These are phyloP conservation scores for Acanthurus lineatus DNA, from an alignment of 2,797 vertebrate genomes.

Conservation along the genomic window DNA sequence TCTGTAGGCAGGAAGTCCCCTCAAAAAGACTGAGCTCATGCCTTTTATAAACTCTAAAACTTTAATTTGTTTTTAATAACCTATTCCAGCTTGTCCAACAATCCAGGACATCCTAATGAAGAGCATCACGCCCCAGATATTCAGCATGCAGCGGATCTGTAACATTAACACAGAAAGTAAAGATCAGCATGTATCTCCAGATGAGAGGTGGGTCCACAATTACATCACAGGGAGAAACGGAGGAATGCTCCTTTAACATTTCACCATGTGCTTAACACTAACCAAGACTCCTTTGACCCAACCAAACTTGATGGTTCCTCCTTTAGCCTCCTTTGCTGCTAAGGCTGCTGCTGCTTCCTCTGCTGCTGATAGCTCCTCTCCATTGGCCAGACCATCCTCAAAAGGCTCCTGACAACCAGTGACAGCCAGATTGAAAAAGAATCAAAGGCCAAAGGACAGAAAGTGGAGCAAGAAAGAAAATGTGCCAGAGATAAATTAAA, in stretches of 20 bases:
- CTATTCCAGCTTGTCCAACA: slow-evolving; percentile 97
- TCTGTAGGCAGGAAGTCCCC: neutral
- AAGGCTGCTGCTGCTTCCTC: slow-evolving; percentile 88
- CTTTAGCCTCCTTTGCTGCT: slow-evolving; percentile 89
- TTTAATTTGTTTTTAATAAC: slow-evolving; percentile 74
- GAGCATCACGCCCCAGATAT: slow-evolving; percentile 99
- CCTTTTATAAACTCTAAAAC: neutral
- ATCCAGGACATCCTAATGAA: slow-evolving; percentile 99
- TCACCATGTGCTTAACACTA: slow-evolving; percentile 68
- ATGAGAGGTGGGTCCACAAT: neutral
- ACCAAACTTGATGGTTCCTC: slow-evolving; percentile 92
- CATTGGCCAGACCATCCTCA: slow-evolving; percentile 93
- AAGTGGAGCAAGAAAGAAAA: neutral
- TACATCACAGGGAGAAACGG: neutral
- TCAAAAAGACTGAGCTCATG: neutral
- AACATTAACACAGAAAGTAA: slow-evolving; percentile 20
- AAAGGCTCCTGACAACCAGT: slow-evolving; percentile 89
- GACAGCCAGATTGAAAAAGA: slow-evolving; percentile 5
- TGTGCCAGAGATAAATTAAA: neutral
- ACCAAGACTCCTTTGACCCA: slow-evolving; percentile 99
- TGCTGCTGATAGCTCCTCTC: slow-evolving; percentile 91
- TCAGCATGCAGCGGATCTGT: slow-evolving; percentile 97
- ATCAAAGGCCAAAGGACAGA: neutral
- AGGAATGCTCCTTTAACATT: neutral
- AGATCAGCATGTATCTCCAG: neutral